Percentiles rank a stretch among this genome's conserved stretches.
Conservation (phyloP, 2,888 invertebrate species). For the Zelleria hepariella region DNA sequence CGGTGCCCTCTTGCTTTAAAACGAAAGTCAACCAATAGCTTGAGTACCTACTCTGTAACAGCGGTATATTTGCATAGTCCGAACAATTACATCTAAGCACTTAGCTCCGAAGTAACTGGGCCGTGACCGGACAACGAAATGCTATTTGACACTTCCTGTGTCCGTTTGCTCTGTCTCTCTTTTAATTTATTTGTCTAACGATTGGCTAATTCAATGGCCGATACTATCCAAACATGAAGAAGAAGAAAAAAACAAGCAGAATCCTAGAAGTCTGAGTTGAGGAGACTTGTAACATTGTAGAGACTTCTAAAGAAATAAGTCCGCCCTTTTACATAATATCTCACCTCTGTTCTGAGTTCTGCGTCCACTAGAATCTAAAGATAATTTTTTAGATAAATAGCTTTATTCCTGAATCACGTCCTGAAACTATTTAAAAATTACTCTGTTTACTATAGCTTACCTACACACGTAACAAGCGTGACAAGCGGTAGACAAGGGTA, state of each 20-base stretch:
- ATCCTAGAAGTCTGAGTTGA: background rate
- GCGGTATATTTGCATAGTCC: slow-evolving; percentile 55
- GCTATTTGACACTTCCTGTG: slow-evolving; percentile 70
- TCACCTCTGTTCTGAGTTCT: too few species aligned
- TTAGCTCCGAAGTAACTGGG: slow-evolving; percentile 61
- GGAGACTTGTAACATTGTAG: too few species aligned
- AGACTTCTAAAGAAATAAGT: too few species aligned
- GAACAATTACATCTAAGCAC: slow-evolving; percentile 65
- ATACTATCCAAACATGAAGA: background rate
- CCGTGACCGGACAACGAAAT: slow-evolving; percentile 64
- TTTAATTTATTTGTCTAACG: slow-evolving; percentile 30
- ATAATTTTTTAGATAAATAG: too few species aligned
- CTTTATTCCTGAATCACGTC: too few species aligned
- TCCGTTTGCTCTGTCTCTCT: slow-evolving; percentile 33
- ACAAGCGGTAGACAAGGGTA: too few species aligned
- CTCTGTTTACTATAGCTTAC: too few species aligned
- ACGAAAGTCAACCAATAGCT: background rate
- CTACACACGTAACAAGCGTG: too few species aligned
- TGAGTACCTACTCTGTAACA: slow-evolving; percentile 17
- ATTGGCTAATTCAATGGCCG: background rate
- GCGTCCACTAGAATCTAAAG: too few species aligned
- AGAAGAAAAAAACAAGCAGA: background rate
- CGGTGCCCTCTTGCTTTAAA: background rate
- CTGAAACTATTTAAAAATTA: too few species aligned
- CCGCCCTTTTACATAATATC: too few species aligned